Percentiles rank a stretch among this genome's conserved stretches.
These are phyloP conservation scores for Ctenomys sociabilis DNA, from an alignment of 2,113 vertebrate species.

Conservation along the genomic window DNA sequence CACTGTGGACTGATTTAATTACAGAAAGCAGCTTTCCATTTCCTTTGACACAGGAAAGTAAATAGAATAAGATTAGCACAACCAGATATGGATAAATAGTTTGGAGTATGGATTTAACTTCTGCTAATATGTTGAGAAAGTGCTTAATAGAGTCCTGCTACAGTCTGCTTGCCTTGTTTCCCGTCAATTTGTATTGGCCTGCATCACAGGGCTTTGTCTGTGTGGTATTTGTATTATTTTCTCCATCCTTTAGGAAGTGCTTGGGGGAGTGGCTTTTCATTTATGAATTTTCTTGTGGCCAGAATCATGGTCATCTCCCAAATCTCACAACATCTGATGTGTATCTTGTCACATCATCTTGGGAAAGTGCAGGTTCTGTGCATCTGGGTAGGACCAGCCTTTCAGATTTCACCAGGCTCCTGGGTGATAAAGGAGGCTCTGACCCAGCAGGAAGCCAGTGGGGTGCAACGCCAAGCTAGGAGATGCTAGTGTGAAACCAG, in stretches of 20 bases:
- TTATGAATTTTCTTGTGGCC: constrained; percentile 38
- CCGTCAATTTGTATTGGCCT: background rate
- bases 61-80: constrained; percentile 63
- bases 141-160: constrained; percentile 10
- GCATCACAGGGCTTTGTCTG: constrained; percentile 14
- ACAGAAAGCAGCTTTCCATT: constrained; percentile 70
- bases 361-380: constrained; percentile 5
- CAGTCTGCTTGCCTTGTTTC: background rate
- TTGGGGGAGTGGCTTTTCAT: constrained; percentile 36
- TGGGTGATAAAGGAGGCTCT: background rate
- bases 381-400: background rate
- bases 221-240: background rate
- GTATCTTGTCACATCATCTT: background rate
- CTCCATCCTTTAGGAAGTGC: constrained; percentile 40
- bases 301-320: constrained; percentile 26
- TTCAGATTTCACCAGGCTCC: constrained; percentile 20
- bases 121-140: constrained; percentile 33
- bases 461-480: background rate
- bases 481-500: background rate
- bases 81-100: constrained; percentile 38
- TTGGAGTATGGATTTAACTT: constrained; percentile 54
- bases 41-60: constrained; percentile 73
- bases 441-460: background rate
- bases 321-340: background rate
- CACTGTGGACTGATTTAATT: constrained; percentile 71